A percentile compares a stretch with the other conserved stretches of the same genome.
phyloP scores from a whole-genome alignment of 2,113 vertebrate species.

The Cebus imitator region DNA sequence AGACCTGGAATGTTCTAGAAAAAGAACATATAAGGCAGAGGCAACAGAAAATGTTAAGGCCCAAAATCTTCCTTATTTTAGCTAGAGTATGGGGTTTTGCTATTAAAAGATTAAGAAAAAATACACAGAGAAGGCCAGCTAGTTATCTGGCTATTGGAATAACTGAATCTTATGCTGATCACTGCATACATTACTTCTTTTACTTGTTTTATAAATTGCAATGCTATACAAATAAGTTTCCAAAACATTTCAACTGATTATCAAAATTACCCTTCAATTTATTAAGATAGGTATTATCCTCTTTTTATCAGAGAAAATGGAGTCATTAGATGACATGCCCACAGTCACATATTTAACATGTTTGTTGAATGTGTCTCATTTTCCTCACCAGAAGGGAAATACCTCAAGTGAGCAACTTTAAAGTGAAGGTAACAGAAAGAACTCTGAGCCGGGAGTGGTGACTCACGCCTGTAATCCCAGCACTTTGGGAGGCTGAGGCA shows the following conservation, averaged over 20 bases:
- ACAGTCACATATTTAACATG: not conserved
- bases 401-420: not conserved
- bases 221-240: not conserved
- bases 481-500: no score
- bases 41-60: not conserved
- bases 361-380: not conserved
- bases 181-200: not conserved
- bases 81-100: not conserved
- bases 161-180: not conserved
- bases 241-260: not conserved
- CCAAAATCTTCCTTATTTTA: not conserved
- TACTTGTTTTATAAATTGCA: not conserved
- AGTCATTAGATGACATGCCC: not conserved
- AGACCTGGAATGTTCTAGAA: not conserved
- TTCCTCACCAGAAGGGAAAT: not conserved
- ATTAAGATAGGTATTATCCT: not conserved
- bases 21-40: not conserved
- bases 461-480: no score
- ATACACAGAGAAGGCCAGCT: not conserved
- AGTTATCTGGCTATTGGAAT: not conserved
- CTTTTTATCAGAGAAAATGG: not conserved
- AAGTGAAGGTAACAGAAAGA: not conserved
- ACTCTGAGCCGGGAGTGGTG: not conserved
- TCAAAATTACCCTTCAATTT: constrained; percentile 1
- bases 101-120: not conserved